Conservation (phyloP, 2,113 vertebrate species). For the Bucco capensis region DNA sequence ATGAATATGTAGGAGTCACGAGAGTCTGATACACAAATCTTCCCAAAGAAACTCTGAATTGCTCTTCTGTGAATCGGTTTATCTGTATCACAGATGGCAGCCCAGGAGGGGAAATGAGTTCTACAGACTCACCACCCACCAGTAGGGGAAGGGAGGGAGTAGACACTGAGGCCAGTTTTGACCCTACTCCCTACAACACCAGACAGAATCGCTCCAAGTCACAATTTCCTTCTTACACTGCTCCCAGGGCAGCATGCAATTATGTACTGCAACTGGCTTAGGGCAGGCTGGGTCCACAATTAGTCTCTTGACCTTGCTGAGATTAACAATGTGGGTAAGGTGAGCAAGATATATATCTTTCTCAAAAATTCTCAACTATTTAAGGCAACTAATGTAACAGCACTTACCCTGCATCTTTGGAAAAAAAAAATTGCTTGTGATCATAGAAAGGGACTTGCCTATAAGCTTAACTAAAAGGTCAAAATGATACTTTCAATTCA, state of each 20-base stretch:
- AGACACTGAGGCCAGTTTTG: slow-evolving; percentile 14
- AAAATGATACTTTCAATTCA: slow-evolving; percentile 52
- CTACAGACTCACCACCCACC: slow-evolving; percentile 43
- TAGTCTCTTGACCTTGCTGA: slow-evolving; percentile 59
- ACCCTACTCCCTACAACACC: slow-evolving; percentile 4
- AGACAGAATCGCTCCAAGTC: slow-evolving; percentile 46
- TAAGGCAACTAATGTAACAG: slow-evolving; percentile 54
- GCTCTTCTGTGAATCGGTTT: neutral
- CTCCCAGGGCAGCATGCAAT: slow-evolving; percentile 57
- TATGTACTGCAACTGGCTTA: slow-evolving; percentile 52
- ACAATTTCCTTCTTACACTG: slow-evolving; percentile 43
- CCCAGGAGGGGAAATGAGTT: slow-evolving; percentile 52
- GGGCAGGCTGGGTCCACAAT: slow-evolving; percentile 55
- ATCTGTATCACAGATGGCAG: slow-evolving; percentile 45
- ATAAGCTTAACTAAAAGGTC: slow-evolving; percentile 70
- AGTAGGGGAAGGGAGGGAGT: slow-evolving; percentile 32
- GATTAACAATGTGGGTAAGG: slow-evolving; percentile 43
- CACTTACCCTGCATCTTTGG: slow-evolving; percentile 48
- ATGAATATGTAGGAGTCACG: neutral
- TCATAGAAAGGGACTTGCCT: slow-evolving; percentile 60
- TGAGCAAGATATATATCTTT: slow-evolving; percentile 44
- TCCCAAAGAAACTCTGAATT: neutral
- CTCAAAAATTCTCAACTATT: slow-evolving; percentile 69
- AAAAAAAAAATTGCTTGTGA: neutral
- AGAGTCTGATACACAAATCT: neutral